Evolutionary conservation across 2,113 vertebrate species (phyloP).

Genomic region (Laterallus jamaicensis): DNA sequence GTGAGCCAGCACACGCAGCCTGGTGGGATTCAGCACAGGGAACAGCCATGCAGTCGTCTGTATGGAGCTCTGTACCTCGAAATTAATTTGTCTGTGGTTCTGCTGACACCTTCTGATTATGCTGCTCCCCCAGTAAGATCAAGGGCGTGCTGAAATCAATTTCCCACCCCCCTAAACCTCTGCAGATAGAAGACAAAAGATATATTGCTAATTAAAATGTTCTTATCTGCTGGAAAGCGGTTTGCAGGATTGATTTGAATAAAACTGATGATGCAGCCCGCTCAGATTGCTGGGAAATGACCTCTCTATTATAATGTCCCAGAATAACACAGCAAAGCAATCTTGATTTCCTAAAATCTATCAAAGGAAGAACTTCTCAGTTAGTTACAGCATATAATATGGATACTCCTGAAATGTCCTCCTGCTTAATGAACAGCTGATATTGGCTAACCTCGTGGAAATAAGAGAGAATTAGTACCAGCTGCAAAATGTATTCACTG

Average conservation of each 20-base stretch:
- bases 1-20: neutral
- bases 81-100: conserved; percentile 37
- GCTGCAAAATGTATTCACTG: conserved; percentile 75
- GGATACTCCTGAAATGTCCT: conserved; percentile 67
- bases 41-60: neutral
- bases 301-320: conserved; percentile 55
- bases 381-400: conserved; percentile 38
- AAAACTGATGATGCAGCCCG: conserved; percentile 50
- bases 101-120: conserved; percentile 58
- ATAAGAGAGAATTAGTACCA: conserved; percentile 72
- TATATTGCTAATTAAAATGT: conserved; percentile 57
- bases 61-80: neutral
- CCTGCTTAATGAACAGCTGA: conserved; percentile 75
- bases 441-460: conserved; percentile 73
- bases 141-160: neutral
- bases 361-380: conserved; percentile 54
- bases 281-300: conserved; percentile 47
- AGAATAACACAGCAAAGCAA: conserved; percentile 52
- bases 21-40: accelerated
- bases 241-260: conserved; percentile 47
- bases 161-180: neutral
- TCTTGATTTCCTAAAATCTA: conserved; percentile 54
- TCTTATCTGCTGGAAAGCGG: conserved; percentile 49
- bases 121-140: neutral
- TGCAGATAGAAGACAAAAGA: conserved; percentile 50